These are phyloP conservation scores for Diplodus puntazzo DNA, from an alignment of 2,797 vertebrate genomes.

Conservation along the genomic window DNA sequence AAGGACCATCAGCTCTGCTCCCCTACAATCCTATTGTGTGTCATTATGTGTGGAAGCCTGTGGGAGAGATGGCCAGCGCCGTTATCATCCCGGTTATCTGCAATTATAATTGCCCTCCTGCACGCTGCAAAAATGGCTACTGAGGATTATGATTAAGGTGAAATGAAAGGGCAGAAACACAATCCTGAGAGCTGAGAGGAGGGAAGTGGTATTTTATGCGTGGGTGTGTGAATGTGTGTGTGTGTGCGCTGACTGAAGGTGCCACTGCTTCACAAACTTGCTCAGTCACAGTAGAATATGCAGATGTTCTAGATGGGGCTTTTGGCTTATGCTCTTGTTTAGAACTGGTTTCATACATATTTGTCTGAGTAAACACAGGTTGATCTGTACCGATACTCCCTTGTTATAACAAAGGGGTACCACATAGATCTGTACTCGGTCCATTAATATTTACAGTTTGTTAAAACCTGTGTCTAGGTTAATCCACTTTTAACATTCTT, in stretches of 20 bases:
- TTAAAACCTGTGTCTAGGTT: not conserved
- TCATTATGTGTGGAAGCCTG: slow-evolving; percentile 31
- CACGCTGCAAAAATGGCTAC: slow-evolving; percentile 31
- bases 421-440: not conserved
- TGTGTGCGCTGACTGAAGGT: not conserved
- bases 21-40: slow-evolving; percentile 26
- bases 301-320: not conserved
- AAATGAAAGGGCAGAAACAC: slow-evolving; percentile 48
- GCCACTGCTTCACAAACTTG: not conserved
- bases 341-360: not conserved
- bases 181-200: slow-evolving; percentile 15
- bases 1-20: slow-evolving; percentile 23
- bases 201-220: slow-evolving; percentile 11
- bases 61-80: slow-evolving; percentile 20
- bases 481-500: no score
- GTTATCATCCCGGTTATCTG: slow-evolving; percentile 54
- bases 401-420: not conserved
- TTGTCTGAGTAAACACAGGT: not conserved
- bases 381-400: not conserved
- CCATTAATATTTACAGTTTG: not conserved
- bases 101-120: slow-evolving; percentile 61
- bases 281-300: not conserved
- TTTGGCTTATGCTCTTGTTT: not conserved
- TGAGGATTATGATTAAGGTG: slow-evolving; percentile 54
- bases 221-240: not conserved